These are phyloP conservation scores for Momotus momota DNA, from an alignment of 2,797 vertebrate genomes.

Conservation along the genomic window DNA sequence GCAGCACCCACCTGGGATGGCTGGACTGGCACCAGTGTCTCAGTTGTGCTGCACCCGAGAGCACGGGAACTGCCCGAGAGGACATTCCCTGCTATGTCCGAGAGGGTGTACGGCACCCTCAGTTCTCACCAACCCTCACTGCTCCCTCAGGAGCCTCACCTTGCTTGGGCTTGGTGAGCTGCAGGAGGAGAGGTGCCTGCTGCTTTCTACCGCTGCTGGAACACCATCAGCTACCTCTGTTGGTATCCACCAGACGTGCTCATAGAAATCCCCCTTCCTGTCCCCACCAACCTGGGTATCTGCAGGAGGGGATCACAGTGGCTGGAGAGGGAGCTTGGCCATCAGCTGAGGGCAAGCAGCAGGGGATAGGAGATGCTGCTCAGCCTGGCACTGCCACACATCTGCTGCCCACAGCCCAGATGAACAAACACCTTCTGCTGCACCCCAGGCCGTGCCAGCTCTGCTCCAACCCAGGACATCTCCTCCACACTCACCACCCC, in stretches of 20 bases:
- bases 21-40: neutral
- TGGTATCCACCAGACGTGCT: neutral
- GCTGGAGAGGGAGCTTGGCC: neutral
- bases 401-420: neutral
- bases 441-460: neutral
- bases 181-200: accelerated
- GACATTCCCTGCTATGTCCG: too few relatives aligned
- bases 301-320: accelerated
- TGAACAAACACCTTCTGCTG: neutral
- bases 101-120: too few relatives aligned
- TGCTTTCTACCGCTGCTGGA: too few relatives aligned
- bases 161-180: neutral
- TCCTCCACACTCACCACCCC: neutral
- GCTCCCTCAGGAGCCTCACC: neutral
- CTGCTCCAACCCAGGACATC: neutral
- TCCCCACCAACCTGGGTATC: accelerated
- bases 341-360: neutral
- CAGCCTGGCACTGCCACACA: too few relatives aligned
- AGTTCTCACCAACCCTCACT: neutral
- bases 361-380: accelerated
- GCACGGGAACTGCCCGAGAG: neutral
- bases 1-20: neutral
- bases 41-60: neutral
- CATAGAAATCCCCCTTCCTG: accelerated
- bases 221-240: neutral